phyloP scores from a whole-genome alignment of 2,888 invertebrate genomes.

The Rugalucina vietnamica region DNA sequence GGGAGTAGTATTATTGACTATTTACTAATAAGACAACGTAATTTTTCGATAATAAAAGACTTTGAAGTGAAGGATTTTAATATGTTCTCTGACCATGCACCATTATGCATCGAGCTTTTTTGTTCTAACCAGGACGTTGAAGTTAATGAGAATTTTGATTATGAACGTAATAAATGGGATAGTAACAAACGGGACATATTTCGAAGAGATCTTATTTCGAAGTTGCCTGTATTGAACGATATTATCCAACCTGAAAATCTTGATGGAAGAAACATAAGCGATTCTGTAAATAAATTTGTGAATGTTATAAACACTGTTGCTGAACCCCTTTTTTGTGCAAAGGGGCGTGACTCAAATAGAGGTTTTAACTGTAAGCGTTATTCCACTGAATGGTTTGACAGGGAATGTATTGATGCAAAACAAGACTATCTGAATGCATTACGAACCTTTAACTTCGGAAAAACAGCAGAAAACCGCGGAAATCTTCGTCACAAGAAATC shows the following conservation, averaged over 20 bases:
- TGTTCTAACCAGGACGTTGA: not conserved
- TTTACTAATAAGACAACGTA: not conserved
- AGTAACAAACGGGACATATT: not conserved
- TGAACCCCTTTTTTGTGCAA: slow-evolving; percentile 11
- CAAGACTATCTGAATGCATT: not conserved
- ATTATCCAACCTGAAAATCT: not conserved
- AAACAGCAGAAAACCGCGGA: too few species aligned
- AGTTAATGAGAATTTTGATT: not conserved
- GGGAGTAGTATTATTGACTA: slow-evolving; percentile 3
- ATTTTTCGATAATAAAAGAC: not conserved
- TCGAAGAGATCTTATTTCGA: slow-evolving; percentile 7
- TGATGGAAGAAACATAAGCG: not conserved
- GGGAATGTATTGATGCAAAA: slow-evolving; percentile 8
- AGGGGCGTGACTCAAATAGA: not conserved
- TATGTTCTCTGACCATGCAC: slow-evolving; percentile 14
- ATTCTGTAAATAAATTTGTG: not conserved
- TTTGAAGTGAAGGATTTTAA: not conserved
- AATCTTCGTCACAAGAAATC: too few species aligned
- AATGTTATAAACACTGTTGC: not conserved
- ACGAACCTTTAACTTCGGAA: not conserved
- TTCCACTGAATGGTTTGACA: slow-evolving; percentile 17
- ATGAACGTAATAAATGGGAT: slow-evolving; percentile 1
- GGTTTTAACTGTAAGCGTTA: not conserved
- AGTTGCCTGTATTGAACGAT: slow-evolving; percentile 1
- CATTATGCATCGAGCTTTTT: not conserved